Base-by-base conservation (phyloP, 2,888 invertebrate species). In the Venustoraphidia nigricollis region DNA sequence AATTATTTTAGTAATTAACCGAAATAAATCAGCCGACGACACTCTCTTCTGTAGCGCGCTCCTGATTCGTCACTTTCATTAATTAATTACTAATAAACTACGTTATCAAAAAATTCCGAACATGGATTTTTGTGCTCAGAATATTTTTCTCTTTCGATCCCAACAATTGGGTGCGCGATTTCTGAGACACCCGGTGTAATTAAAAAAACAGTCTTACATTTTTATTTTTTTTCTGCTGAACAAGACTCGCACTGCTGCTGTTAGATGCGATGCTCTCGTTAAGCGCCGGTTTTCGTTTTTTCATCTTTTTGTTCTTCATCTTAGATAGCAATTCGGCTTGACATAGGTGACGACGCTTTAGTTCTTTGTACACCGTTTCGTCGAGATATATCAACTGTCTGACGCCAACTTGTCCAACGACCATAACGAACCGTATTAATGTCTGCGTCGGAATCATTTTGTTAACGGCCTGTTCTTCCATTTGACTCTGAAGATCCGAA, bases 321-420 rank as follows among this genome's bases (percentile, higher is more conserved):
- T 60, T 57, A 13, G 62, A 60, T 13, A 56, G 56, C 35, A 62
- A 39, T n/a, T 61, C 59, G 27, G 60, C 60, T 40, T 56, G 50
- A 11, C 60, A 53, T 50, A 60, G 56, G 37, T 78, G 73, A 8
- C 83, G 69, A 49, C 79, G 71, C 60, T 84, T 85, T 57, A 92
- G 69, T 64, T 92, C 92, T 52, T 83, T 84, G 57, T 91, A 88
- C 5, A 93, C 79, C 54, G 75, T 76, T 34, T 83, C 81, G 59
- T 95, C 93, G 48, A 94, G 71, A 62, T 84, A 83, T 45, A 86
- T 79, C 62, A 91, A 76, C 60, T 90, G 83, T 54, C 83, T 79
- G 49, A 86, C 66, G 1, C 88, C 87, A 52, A 88, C 70, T 52
- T 87, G 85, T 5, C 93, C 93, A 49, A 86, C 65, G 27, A 39